Base-by-base conservation (phyloP, 2,888 invertebrate species). In the Drosophila hamatofila region DNA sequence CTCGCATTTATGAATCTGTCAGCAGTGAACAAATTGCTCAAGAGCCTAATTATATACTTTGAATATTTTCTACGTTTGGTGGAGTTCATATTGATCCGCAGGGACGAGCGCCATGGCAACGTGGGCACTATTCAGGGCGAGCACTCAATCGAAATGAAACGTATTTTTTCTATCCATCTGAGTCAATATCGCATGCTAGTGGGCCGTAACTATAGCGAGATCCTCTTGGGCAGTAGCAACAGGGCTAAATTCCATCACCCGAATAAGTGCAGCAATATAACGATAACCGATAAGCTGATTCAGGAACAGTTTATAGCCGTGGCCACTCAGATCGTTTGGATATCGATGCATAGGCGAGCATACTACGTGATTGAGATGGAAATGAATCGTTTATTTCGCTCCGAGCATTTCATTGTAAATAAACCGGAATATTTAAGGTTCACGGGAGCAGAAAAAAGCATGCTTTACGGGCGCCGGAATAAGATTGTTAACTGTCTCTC, bases 351-450 rank as follows among this genome's bases (percentile, higher is more conserved):
- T 73, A 81, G 93, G 0, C 80, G 88, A 25, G 90, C 90, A 12
- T 92, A 91, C 65, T 76, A 88, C 27, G 67, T 91, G 11, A 91
- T 93, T 39, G 91, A 92, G 48, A 69, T 78, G 78, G 93, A 93
- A 80, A 91, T 93, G 68, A 90, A 90, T 80, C 88, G 93, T 7
- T 80, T 93, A 1, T 92, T 93, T 72, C 86, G 93, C 2, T 92
- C 93, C 7, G 90, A 92, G 30, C 92, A 93, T 64, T 93, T 92
- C 61, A 83, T 89, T 41, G 59, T 88, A 46, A 69, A 69, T 1
- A 83, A 82, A 0, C 83, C 82, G 5, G 83, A 89, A 12, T 67
- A 79, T 5, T 59, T 90, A 5, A 60, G 72, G 11, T 92, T 92
- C 56, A 77, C 80, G 1, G 56, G 52, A 0, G 65, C 83, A 1